Conservation (phyloP, 2,797 vertebrate genomes). For the Halcyon badia region DNA sequence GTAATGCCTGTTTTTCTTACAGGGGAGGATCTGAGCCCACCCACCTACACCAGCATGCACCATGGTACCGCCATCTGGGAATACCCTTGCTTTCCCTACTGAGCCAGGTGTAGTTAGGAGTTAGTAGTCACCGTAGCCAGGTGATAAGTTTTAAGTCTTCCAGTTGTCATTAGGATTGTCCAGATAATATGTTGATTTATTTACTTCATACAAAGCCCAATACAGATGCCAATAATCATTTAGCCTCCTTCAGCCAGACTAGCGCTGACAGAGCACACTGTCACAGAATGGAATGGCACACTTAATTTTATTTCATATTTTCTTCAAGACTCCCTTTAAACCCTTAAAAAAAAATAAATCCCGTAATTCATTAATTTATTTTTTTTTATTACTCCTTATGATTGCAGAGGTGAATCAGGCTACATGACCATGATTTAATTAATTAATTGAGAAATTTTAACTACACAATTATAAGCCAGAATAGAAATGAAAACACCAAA, state of each 20-base stretch:
- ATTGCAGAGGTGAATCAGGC: background rate
- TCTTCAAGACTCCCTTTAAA: background rate
- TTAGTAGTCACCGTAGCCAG: background rate
- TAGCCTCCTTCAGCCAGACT: background rate
- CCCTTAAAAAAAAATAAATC: background rate
- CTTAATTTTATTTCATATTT: background rate
- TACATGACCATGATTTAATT: background rate
- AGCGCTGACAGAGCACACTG: background rate
- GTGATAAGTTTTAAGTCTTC: background rate
- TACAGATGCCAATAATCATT: background rate
- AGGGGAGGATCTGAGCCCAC: background rate
- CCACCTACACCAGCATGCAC: fast-evolving
- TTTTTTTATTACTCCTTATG: background rate
- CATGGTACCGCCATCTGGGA: fast-evolving
- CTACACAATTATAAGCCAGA: background rate
- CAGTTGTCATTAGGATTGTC: background rate
- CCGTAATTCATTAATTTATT: background rate
- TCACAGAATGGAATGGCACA: background rate
- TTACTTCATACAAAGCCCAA: background rate
- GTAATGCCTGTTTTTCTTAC: background rate
- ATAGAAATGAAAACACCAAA: background rate
- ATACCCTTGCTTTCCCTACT: background rate
- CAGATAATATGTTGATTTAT: background rate
- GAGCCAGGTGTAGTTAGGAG: background rate
- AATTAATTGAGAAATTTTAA: too few species aligned